Evolutionary conservation across 1,140 invertebrate species (phyloP).

Genomic region (Araneus ventricosus): DNA sequence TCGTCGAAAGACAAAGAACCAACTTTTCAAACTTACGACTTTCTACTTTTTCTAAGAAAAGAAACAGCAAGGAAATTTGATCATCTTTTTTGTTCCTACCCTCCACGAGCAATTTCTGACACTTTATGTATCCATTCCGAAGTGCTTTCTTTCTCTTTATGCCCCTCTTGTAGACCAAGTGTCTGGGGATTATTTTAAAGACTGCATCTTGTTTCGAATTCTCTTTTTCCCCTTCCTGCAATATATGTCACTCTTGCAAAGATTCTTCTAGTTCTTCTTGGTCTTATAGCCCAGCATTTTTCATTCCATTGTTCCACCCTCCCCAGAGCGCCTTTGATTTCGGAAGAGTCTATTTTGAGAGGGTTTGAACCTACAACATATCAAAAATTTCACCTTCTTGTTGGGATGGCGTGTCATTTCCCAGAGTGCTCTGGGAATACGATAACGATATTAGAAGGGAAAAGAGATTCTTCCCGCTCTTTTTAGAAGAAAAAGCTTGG

Average conservation of each 20-base stretch:
- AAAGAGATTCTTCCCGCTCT: not conserved
- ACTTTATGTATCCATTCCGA: slow-evolving; percentile 20
- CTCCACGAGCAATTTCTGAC: not conserved
- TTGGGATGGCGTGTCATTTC: not conserved
- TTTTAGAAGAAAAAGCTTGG: not conserved
- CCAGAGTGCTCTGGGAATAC: slow-evolving; percentile 2
- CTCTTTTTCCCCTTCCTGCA: not conserved
- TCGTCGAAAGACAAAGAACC: not conserved
- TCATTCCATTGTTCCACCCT: slow-evolving; percentile 30
- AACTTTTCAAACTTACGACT: not conserved
- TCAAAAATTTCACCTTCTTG: slow-evolving; percentile 2
- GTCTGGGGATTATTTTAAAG: slow-evolving; percentile 22
- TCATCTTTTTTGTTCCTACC: slow-evolving; percentile 4
- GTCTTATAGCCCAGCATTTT: slow-evolving; percentile 1
- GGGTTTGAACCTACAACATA: not conserved
- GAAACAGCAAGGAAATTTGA: not conserved
- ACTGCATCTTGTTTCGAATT: slow-evolving; percentile 21
- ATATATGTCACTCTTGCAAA: slow-evolving; percentile 10
- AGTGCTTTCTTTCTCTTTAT: not conserved
- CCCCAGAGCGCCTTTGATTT: slow-evolving; percentile 3
- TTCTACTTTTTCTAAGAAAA: not conserved
- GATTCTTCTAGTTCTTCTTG: not conserved
- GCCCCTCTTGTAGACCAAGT: not conserved
- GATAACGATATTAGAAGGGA: not conserved
- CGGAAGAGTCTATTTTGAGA: slow-evolving; percentile 11